Percentiles rank a stretch among this genome's conserved stretches.
Conservation (phyloP, 1,140 invertebrate species). For the Oppia nitens region DNA sequence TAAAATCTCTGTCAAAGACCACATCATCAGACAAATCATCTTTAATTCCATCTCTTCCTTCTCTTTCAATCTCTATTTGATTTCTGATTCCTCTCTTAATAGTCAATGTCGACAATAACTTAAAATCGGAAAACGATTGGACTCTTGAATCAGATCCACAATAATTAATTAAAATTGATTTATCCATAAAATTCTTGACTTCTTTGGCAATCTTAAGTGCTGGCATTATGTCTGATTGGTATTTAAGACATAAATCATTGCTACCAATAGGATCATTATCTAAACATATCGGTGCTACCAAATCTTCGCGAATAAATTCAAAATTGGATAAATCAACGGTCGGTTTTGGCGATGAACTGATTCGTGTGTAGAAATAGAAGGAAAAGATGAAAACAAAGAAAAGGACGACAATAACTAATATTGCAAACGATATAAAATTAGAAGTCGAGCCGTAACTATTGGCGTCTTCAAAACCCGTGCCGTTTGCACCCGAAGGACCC, state of each 20-base stretch:
- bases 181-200: conserved; percentile 3
- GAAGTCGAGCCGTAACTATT: conserved; percentile 1
- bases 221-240: background rate
- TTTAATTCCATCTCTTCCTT: background rate
- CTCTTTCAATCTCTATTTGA: background rate
- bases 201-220: conserved; percentile 6
- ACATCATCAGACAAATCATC: background rate
- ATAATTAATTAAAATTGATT: background rate
- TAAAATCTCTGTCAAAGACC: background rate
- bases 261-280: background rate
- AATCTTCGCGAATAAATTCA: background rate
- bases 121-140: background rate
- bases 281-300: background rate
- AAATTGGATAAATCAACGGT: conserved; percentile 1
- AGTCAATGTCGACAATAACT: background rate
- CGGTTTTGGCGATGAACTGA: conserved; percentile 1
- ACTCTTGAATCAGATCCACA: background rate
- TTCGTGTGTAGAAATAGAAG: conserved; percentile 17
- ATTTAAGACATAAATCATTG: background rate
- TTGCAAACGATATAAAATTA: conserved; percentile 14
- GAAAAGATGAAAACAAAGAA: conserved; percentile 18
- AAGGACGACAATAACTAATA: conserved; percentile 7
- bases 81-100: background rate
- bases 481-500: background rate
- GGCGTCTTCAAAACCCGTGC: background rate